Base-by-base conservation (phyloP, 2,797 vertebrate genomes). In the Glyptemys insculpta region DNA sequence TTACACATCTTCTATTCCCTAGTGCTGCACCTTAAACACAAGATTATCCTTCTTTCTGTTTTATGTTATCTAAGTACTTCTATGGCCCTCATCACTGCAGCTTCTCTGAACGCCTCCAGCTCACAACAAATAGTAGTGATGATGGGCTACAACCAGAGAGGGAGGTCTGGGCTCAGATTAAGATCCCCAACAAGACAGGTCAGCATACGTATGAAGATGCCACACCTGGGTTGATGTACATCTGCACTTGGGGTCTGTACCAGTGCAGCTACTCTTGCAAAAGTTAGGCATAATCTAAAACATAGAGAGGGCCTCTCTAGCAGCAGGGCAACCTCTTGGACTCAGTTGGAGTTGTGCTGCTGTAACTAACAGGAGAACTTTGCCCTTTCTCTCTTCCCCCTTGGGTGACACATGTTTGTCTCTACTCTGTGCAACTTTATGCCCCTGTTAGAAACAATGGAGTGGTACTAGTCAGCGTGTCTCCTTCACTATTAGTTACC, bases 381-480 rank as follows among this genome's bases (percentile, higher is more conserved):
- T 92, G 53, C 54, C 83, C 0, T 53, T 0, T 74, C 62, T 65
- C 10, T 23, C 83, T 82, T 18, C 18, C 5, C 16, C 81, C 34
- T 31, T 89, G 34, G 16, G 56, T 37, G 53, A 19, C 31, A 6
- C 27, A 31, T 47, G 9, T 68, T 19, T 49, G 90, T 82, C 53
- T 56, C 34, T 52, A 86, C 37, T 72, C 62, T 50, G 47, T 0
- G 1, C 19, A 27, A 37, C 68, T 80, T 80, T 41, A 44, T 27
- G 4, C 21, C 1, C 2, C 62, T 9, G 1, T 47, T 47, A 16
- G 0, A 15, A 0, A 25, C 12, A 4, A 11, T 37, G 19, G n/a
- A 21, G n/a, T 11, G 0, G 12, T 31, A 49, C 62, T 12, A 6
- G 37, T 19, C 47, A 56, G 31, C 65, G 2, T 41, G 27, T 14